Conservation (phyloP, 1,140 invertebrate species). For the Propsilocerus akamusi region DNA sequence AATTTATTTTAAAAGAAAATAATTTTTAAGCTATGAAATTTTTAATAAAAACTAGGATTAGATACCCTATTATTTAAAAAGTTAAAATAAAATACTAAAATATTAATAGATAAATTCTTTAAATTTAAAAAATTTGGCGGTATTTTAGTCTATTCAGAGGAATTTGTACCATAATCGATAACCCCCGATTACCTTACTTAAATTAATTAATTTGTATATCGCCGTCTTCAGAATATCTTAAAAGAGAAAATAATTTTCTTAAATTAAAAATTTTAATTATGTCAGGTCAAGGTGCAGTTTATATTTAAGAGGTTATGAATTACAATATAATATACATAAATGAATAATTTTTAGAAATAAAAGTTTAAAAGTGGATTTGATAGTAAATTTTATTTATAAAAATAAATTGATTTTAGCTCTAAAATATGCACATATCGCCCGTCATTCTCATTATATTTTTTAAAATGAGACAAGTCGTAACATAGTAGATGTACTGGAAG, state of each 20-base stretch:
- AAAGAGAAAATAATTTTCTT: constrained; percentile 26
- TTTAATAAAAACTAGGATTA: constrained; percentile 30
- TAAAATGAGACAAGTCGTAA: constrained; percentile 48
- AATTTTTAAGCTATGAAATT: constrained; percentile 12
- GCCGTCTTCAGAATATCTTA: constrained; percentile 28
- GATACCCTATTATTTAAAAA: constrained; percentile 37
- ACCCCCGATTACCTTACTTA: constrained; percentile 26
- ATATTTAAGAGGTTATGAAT: constrained; percentile 27
- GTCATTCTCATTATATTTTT: constrained; percentile 41
- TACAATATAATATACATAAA: constrained; percentile 27
- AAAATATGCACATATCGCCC: constrained; percentile 44
- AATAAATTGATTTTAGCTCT: constrained; percentile 25
- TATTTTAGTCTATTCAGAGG: constrained; percentile 31
- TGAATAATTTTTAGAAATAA: constrained; percentile 19
- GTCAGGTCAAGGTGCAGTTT: constrained; percentile 34
- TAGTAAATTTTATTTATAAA: constrained; percentile 26
- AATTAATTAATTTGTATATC: constrained; percentile 27
- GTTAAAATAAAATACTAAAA: constrained; percentile 17
- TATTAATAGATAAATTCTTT: constrained; percentile 29
- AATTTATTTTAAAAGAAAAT: constrained; percentile 2
- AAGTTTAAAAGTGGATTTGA: constrained; percentile 30
- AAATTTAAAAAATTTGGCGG: constrained; percentile 35
- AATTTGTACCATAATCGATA: constrained; percentile 34
- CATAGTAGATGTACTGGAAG: constrained; percentile 51
- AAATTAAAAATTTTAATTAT: constrained; percentile 23